Evolutionary conservation across 2,113 vertebrate genomes (phyloP).

Genomic region (Oxyura jamaicensis): DNA sequence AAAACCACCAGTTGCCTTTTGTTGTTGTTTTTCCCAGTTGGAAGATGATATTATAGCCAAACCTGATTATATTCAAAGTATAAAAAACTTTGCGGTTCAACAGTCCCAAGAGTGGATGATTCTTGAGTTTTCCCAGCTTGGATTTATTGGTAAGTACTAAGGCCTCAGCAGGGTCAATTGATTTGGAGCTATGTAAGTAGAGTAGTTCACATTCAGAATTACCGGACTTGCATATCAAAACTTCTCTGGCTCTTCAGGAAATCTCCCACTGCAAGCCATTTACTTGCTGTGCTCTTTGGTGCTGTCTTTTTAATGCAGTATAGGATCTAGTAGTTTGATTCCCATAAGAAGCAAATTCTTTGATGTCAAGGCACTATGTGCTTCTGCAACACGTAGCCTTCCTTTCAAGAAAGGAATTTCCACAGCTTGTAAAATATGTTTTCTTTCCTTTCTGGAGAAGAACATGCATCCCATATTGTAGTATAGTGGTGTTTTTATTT

Average conservation of each 20-base stretch:
- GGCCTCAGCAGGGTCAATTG: not conserved
- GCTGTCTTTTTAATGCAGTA: not conserved
- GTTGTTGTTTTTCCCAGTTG: conserved; percentile 66
- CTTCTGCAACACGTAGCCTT: not conserved
- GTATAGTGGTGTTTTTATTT: not conserved
- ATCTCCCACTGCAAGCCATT: not conserved
- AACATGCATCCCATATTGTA: not conserved
- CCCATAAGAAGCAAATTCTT: not conserved
- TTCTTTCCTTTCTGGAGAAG: not conserved
- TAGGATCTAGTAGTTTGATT: not conserved
- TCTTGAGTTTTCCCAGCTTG: conserved; percentile 81
- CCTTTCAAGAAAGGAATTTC: not conserved
- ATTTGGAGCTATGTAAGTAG: not conserved
- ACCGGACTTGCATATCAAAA: not conserved
- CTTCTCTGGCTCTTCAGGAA: not conserved
- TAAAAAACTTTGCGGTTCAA: conserved; percentile 66
- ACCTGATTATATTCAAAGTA: conserved; percentile 67
- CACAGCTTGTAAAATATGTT: not conserved
- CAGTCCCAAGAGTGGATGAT: conserved; percentile 77
- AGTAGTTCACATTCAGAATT: not conserved
- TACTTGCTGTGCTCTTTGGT: not conserved
- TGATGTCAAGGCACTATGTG: not conserved
- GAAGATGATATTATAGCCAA: conserved; percentile 84
- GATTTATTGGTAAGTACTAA: conserved; percentile 82
- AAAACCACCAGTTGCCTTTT: not conserved